Evolutionary conservation across 1,140 invertebrate genomes (phyloP), one percentile per base, ranked within the genome.

Genomic region (Triops longicaudatus): DNA sequence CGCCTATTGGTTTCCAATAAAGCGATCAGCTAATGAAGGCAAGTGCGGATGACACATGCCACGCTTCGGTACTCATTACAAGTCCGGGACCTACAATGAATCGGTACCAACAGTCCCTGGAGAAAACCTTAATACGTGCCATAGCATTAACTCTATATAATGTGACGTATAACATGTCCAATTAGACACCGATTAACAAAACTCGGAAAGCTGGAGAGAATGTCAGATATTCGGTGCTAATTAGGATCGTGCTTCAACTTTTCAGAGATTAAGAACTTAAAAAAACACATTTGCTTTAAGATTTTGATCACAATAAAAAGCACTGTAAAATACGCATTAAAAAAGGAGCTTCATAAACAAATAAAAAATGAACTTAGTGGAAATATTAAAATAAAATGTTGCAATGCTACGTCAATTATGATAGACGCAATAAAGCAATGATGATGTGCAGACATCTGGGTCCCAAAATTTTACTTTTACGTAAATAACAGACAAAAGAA

Each of bases 1-100:
- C 22, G 50, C 50, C 22, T 63, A 63, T 63, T 63, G 50, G 50
- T 63, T 63, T 63, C 50, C 50, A 63, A 63, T 63, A 63, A 63
- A 17, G 50, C 50, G 50, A 63, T 63, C 50, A 63, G 50, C 50
- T 63, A 63, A 63, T 63, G 50, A 63, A 63, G 50, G 50, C 50
- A 63, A 63, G 50, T 63, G 50, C 50, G 50, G 50, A 63, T 63
- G 50, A 63, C 50, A 63, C 50, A 63, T 63, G 50, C 50, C 50
- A 63, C 14, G 50, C 22, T 63, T 63, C 22, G 50, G 22, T 22
- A 63, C 50, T 63, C 50, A 63, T 63, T 63, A 63, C 22, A 63
- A 63, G 50, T 17, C 22, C 31, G 31, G 50, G 50, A n/a, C 10
- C 50, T 63, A 63, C 50, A 63, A 63, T 63, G 50, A 63, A 63